Percentiles rank a stretch among this genome's conserved stretches.
Evolutionary conservation across 1,140 invertebrate genomes (phyloP).

Genomic region (Bathynomus jamesi): DNA sequence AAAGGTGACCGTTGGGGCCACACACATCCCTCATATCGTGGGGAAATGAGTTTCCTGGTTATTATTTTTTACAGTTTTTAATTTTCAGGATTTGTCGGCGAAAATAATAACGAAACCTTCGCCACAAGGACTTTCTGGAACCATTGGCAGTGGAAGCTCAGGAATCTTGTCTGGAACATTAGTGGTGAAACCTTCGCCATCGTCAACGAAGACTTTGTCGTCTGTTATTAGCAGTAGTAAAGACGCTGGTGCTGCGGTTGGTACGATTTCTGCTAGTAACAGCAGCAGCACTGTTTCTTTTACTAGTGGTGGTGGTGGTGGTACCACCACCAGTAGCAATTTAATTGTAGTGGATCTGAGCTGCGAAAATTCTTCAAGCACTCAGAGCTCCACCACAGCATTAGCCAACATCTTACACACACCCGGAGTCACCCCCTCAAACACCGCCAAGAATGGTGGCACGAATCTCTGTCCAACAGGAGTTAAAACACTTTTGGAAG

Average conservation of each 20-base stretch:
- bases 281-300: neutral
- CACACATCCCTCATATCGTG: no score
- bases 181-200: neutral
- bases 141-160: neutral
- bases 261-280: neutral
- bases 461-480: neutral
- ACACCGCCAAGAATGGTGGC: neutral
- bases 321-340: neutral
- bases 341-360: neutral
- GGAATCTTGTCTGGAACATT: neutral
- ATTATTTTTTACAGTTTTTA: neutral
- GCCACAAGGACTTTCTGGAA: neutral
- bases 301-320: no score
- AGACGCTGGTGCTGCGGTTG: neutral
- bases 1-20: no score
- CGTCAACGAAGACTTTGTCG: neutral
- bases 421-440: neutral
- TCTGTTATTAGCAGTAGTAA: neutral
- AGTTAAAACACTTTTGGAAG: no score
- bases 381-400: neutral
- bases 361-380: neutral
- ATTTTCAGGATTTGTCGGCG: neutral
- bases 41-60: no score
- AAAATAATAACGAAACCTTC: neutral
- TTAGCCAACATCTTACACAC: neutral